phyloP scores from a whole-genome alignment of 2,888 invertebrate species.

The Drosophila falleni region DNA sequence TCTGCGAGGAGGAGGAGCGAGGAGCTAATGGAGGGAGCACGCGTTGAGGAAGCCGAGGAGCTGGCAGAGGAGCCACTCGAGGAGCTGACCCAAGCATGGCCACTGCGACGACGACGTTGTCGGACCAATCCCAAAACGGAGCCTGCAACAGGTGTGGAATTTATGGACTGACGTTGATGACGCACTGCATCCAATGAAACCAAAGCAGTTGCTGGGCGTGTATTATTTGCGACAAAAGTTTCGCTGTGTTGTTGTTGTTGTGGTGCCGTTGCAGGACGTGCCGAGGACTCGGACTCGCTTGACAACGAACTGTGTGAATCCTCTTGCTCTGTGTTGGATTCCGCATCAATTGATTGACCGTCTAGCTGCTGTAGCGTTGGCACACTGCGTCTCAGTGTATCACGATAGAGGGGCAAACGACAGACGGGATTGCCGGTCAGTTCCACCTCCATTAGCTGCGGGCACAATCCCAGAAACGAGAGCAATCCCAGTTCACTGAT shows the following conservation, averaged over 20 bases:
- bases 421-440: constrained; percentile 86
- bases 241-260: constrained; percentile 14
- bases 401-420: constrained; percentile 81
- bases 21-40: constrained; percentile 71
- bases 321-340: constrained; percentile 22
- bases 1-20: constrained; percentile 67
- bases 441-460: constrained; percentile 87
- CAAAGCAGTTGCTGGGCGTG: constrained; percentile 44
- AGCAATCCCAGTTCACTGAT: constrained; percentile 82
- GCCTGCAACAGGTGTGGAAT: constrained; percentile 75
- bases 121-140: constrained; percentile 78
- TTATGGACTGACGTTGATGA: constrained; percentile 48
- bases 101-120: constrained; percentile 60
- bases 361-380: constrained; percentile 85
- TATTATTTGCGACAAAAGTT: not conserved
- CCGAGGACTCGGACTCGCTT: constrained; percentile 61
- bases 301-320: constrained; percentile 60
- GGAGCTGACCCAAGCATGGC: constrained; percentile 72
- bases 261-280: constrained; percentile 64
- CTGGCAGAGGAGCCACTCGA: constrained; percentile 66
- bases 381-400: constrained; percentile 83
- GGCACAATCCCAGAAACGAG: constrained; percentile 84
- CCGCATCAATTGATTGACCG: constrained; percentile 70
- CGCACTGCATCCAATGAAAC: constrained; percentile 44
- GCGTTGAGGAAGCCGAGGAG: constrained; percentile 70